Evolutionary conservation across 2,888 invertebrate genomes (phyloP), one percentile per base, ranked within the genome.

Genomic region (Pyralis farinalis): DNA sequence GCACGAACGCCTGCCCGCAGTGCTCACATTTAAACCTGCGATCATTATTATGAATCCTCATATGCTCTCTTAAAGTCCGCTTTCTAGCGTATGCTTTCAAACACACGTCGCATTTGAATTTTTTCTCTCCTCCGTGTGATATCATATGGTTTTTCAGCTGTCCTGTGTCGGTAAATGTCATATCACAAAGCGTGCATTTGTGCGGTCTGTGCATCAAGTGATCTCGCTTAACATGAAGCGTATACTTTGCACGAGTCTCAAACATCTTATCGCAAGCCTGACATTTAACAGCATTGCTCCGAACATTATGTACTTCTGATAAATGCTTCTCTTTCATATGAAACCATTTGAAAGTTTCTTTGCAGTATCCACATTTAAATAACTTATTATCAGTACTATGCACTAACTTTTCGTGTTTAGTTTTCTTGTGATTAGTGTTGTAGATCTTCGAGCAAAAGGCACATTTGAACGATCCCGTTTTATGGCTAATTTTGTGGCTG

Each of bases 141-240:
- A 73, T 53, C 58, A 63, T 59, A 30, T 79, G 78, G 3, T 53
- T 55, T 0, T 55, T 59, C 9, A 71, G 36, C 12, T 56, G 58
- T 2, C 10, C 43, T 34, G 28, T 49, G 46, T 0, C 47, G 52
- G 32, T 58, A 72, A 78, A 80, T 0, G 58, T 56, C 53, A 73
- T 83, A 1, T 78, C 81, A 28, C 90, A 90, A 3, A 69, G 49
- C 0, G 63, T 52, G 31, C 90, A 90, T 2, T 66, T 63, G 29
- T 76, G 74, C 8, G 68, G 53, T 7, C 69, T 56, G 34, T 70
- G 63, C 60, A 71, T 63, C 9, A 87, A 58, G 37, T 87, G 88
- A 2, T 78, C 60, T 9, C 61, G 55, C 34, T 58, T 71, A 11
- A 55, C 63, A 22, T 81, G 81, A 3, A 54, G 40, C 66, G 52